These are phyloP conservation scores for Drosophila quinaria DNA, from an alignment of 2,888 invertebrate genomes.

Conservation along the genomic window DNA sequence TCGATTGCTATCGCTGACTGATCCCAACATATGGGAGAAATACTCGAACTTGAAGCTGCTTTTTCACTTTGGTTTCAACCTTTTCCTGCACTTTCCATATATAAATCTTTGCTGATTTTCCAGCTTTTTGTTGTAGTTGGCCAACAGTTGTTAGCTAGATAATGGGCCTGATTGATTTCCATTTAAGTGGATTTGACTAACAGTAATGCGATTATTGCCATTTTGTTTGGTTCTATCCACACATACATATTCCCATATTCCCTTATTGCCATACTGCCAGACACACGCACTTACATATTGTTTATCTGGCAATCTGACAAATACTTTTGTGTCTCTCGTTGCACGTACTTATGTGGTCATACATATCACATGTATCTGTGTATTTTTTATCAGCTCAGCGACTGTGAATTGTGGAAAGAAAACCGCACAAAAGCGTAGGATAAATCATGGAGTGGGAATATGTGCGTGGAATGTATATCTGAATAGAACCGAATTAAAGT, in stretches of 20 bases:
- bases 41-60: conserved; percentile 22
- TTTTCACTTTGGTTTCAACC: conserved; percentile 30
- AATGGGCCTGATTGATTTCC: conserved; percentile 72
- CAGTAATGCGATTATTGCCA: conserved; percentile 72
- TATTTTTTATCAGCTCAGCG: conserved; percentile 15
- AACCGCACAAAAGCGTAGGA: conserved; percentile 11
- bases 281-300: conserved; percentile 13
- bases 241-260: conserved; percentile 12
- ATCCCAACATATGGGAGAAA: conserved; percentile 52
- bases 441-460: neutral
- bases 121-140: conserved; percentile 37
- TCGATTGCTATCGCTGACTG: conserved; percentile 57
- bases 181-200: conserved; percentile 68
- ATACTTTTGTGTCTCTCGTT: conserved; percentile 12
- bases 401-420: conserved; percentile 27
- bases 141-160: conserved; percentile 45
- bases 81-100: conserved; percentile 34
- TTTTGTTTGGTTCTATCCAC: conserved; percentile 40
- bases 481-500: neutral
- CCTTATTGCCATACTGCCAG: conserved; percentile 15
- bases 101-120: conserved; percentile 52
- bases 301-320: conserved; percentile 43
- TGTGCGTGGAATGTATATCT: neutral
- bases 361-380: conserved; percentile 20
- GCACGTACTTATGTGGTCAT: conserved; percentile 52